Evolutionary conservation across 2,797 vertebrate genomes (phyloP).

Genomic region (Eulemur albifrons): DNA sequence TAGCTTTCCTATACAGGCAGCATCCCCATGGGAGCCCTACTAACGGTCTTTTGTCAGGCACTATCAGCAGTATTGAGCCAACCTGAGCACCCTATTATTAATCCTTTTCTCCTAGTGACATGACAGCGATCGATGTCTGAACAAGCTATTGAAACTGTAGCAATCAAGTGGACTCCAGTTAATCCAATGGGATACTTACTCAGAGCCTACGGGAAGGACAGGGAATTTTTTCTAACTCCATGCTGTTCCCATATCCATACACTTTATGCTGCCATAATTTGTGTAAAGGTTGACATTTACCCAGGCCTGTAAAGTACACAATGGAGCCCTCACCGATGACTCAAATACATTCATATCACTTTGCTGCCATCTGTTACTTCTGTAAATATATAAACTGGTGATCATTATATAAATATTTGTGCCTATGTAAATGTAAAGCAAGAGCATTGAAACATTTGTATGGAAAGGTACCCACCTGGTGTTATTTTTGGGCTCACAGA

Average conservation of each 20-base stretch:
- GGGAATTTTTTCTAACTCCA: conserved; percentile 20
- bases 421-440: neutral
- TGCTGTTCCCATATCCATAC: neutral
- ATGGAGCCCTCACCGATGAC: neutral
- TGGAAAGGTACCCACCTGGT: conserved; percentile 45
- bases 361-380: conserved; percentile 58
- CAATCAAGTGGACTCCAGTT: conserved; percentile 83
- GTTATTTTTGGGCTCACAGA: neutral
- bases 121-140: conserved; percentile 87
- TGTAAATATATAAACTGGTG: conserved; percentile 44
- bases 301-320: conserved; percentile 54
- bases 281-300: conserved; percentile 53
- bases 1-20: conserved; percentile 76
- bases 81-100: conserved; percentile 87
- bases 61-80: conserved; percentile 87
- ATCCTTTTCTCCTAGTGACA: conserved; percentile 87
- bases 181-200: conserved; percentile 80
- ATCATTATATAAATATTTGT: conserved; percentile 62
- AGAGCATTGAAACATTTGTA: neutral
- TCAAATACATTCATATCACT: neutral
- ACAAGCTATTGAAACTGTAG: conserved; percentile 87
- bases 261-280: neutral
- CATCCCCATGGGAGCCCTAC: conserved; percentile 81
- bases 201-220: conserved; percentile 50
- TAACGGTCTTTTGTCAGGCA: conserved; percentile 83